Percentiles rank a stretch among this genome's conserved stretches.
These are phyloP conservation scores for Pissodes strobi DNA, from an alignment of 1,140 invertebrate genomes.

Conservation along the genomic window DNA sequence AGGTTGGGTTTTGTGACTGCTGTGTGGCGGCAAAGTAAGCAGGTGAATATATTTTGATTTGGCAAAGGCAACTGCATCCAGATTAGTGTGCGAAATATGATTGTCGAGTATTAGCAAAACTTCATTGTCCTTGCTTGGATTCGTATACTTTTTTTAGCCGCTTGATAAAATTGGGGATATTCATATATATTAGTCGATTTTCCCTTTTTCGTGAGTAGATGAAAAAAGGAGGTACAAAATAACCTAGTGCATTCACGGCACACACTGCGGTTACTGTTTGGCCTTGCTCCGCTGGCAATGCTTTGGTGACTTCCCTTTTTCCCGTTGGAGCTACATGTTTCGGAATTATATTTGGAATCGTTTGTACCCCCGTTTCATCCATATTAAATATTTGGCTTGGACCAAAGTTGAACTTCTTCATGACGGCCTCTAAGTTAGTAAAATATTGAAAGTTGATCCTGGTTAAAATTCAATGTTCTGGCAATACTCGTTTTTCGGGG, in stretches of 20 bases:
- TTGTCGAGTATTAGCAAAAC: neutral
- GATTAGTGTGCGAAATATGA: no score
- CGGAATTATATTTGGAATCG: slow-evolving; percentile 10
- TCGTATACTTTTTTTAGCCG: neutral
- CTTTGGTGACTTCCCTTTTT: slow-evolving; percentile 22
- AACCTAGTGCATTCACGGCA: slow-evolving; percentile 9
- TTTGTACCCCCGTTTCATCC: slow-evolving; percentile 10
- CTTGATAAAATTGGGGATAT: neutral
- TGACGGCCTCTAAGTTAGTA: neutral
- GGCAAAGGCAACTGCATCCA: no score
- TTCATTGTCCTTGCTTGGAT: neutral
- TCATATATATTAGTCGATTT: slow-evolving; percentile 3
- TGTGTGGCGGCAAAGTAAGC: no score
- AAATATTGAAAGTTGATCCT: neutral
- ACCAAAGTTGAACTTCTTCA: neutral
- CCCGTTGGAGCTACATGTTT: slow-evolving; percentile 14
- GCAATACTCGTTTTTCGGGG: slow-evolving; percentile 15
- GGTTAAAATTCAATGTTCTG: slow-evolving; percentile 2
- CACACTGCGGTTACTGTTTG: slow-evolving; percentile 24
- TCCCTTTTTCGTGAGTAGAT: slow-evolving; percentile 10
- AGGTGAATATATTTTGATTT: no score
- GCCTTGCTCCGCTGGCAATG: slow-evolving; percentile 14
- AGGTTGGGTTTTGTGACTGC: no score
- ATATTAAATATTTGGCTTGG: slow-evolving; percentile 11
- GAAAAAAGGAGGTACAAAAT: slow-evolving; percentile 14